phyloP scores from a whole-genome alignment of 2,797 vertebrate species.

The Numenius phaeopus region DNA sequence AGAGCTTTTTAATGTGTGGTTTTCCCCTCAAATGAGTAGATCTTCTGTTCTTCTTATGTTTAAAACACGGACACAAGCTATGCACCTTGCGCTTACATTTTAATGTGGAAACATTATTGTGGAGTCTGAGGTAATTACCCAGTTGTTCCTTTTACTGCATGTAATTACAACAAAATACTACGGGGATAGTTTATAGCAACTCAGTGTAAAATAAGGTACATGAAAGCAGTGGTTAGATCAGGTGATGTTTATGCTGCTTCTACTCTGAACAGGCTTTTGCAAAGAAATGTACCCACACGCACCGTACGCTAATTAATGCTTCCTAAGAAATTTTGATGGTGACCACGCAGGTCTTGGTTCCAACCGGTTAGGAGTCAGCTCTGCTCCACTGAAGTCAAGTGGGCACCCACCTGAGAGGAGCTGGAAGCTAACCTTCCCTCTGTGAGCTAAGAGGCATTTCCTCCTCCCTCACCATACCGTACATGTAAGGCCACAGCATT shows the following conservation, averaged over 20 bases:
- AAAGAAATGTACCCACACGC: neutral
- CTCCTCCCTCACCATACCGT: fast-evolving
- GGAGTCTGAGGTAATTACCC: conserved; percentile 28
- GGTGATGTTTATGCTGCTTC: neutral
- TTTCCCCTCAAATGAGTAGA: neutral
- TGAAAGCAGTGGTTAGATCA: conserved; percentile 7
- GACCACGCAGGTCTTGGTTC: neutral
- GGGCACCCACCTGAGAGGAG: neutral
- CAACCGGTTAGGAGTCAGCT: neutral
- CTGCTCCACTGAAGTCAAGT: neutral
- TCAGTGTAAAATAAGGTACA: neutral
- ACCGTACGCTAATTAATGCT: neutral
- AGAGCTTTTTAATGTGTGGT: neutral
- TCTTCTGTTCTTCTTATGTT: neutral
- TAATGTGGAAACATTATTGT: conserved; percentile 39
- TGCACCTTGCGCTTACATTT: neutral
- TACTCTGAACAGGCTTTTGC: neutral
- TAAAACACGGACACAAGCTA: neutral
- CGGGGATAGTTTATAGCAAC: neutral
- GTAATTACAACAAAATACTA: conserved; percentile 48
- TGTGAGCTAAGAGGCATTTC: neutral
- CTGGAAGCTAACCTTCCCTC: neutral
- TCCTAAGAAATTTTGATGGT: neutral
- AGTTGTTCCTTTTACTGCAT: conserved; percentile 47
- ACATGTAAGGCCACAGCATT: neutral